phyloP scores from a whole-genome alignment of 35 echinoderm and acorn worm species.

The Heliocidaris erythrogramma region DNA sequence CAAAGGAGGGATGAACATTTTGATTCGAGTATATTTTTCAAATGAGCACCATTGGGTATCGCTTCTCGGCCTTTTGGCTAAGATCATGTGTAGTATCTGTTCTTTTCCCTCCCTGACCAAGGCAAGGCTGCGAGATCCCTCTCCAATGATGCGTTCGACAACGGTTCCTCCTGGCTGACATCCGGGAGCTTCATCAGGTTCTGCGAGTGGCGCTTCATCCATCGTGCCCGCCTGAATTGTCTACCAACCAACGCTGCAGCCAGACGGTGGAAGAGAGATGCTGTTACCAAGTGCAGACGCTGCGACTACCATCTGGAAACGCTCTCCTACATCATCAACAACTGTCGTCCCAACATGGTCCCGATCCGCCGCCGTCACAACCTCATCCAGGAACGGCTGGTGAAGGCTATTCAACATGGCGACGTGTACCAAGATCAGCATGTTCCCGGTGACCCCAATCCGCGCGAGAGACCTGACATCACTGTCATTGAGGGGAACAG shows the following conservation, averaged over 20 bases:
- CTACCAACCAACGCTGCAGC: conserved; percentile 8
- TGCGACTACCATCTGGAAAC: too few relatives aligned
- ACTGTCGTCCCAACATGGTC: too few relatives aligned
- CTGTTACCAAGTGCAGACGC: background rate
- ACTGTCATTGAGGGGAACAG: background rate
- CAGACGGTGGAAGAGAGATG: background rate
- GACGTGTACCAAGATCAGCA: background rate
- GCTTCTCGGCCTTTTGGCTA: background rate
- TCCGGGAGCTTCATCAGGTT: background rate
- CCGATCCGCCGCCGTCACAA: too few relatives aligned
- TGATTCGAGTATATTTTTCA: too few relatives aligned
- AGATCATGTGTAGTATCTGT: background rate
- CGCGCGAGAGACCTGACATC: background rate
- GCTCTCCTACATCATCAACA: background rate
- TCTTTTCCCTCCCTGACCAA: too few relatives aligned
- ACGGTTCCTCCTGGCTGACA: background rate
- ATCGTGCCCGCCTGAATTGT: background rate
- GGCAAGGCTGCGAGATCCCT: conserved; percentile 7
- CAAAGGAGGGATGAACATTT: too few relatives aligned
- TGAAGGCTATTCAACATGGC: too few relatives aligned
- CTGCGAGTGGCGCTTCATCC: conserved; percentile 50
- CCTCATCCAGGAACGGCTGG: too few relatives aligned
- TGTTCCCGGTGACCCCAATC: conserved; percentile 7
- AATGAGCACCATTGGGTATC: too few relatives aligned
- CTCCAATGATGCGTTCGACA: background rate